phyloP scores from a whole-genome alignment of 2,113 vertebrate genomes.

The Chaenogobius annularis region DNA sequence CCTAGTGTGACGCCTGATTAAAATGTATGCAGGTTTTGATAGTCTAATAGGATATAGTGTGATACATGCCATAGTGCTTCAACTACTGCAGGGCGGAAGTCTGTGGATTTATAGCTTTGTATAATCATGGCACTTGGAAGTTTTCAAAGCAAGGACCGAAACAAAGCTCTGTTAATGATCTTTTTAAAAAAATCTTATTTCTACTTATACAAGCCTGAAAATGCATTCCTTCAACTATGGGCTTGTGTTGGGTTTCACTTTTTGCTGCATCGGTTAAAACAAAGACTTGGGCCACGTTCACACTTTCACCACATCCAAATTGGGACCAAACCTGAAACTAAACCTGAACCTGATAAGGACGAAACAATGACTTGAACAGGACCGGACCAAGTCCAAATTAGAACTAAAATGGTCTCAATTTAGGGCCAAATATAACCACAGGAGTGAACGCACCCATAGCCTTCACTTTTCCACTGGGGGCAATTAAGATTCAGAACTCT shows the following conservation, averaged over 20 bases:
- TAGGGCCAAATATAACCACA: too few relatives aligned
- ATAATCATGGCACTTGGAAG: neutral
- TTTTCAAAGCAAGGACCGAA: neutral
- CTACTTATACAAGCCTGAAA: neutral
- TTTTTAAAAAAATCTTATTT: neutral
- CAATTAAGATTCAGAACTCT: neutral
- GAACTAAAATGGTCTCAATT: too few relatives aligned
- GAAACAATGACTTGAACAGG: too few relatives aligned
- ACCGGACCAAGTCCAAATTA: too few relatives aligned
- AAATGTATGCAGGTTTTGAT: conserved; percentile 15
- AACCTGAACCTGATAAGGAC: too few relatives aligned
- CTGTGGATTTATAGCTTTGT: neutral
- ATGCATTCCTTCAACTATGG: neutral
- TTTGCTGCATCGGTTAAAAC: too few relatives aligned
- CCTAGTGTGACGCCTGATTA: neutral
- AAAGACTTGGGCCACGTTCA: too few relatives aligned
- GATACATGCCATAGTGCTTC: conserved; percentile 25
- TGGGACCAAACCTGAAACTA: too few relatives aligned
- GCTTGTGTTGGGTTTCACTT: neutral
- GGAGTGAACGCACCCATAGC: too few relatives aligned
- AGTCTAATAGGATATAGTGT: neutral
- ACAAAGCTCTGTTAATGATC: neutral
- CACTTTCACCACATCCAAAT: too few relatives aligned
- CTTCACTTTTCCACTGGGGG: neutral
- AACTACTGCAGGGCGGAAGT: conserved; percentile 25